Percentiles rank a stretch among this genome's conserved stretches.
Evolutionary conservation across 2,113 vertebrate species (phyloP).

Genomic region (Amazona guildingii): DNA sequence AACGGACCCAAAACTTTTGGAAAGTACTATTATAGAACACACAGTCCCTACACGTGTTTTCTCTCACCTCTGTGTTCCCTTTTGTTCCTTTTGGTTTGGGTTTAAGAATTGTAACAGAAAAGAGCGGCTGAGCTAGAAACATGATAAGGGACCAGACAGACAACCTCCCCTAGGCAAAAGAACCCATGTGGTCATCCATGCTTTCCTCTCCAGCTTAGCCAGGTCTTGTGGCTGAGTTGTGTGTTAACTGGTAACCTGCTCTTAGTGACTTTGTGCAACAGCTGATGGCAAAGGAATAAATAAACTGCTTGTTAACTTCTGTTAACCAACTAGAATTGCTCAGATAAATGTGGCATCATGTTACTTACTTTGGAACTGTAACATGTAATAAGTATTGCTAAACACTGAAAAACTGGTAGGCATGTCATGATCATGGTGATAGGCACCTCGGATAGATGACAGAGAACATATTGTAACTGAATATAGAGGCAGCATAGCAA

Average conservation of each 20-base stretch:
- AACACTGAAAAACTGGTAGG: not conserved
- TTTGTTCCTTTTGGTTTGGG: not conserved
- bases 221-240: not conserved
- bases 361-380: not conserved
- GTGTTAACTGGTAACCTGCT: not conserved
- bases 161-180: not conserved
- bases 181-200: not conserved
- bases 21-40: not conserved
- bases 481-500: not conserved
- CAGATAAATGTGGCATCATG: not conserved
- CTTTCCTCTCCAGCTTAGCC: not conserved
- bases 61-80: not conserved
- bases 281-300: not conserved
- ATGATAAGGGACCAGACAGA: not conserved
- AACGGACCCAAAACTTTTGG: not conserved
- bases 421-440: not conserved
- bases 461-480: slow-evolving; percentile 15
- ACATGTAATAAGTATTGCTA: not conserved
- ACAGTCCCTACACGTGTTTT: not conserved
- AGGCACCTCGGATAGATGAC: not conserved
- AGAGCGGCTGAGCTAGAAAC: not conserved
- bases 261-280: not conserved
- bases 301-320: not conserved
- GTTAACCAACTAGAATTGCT: not conserved
- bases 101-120: not conserved